Evolutionary conservation across 2,113 vertebrate genomes (phyloP).

Genomic region (Micronisus gabar): DNA sequence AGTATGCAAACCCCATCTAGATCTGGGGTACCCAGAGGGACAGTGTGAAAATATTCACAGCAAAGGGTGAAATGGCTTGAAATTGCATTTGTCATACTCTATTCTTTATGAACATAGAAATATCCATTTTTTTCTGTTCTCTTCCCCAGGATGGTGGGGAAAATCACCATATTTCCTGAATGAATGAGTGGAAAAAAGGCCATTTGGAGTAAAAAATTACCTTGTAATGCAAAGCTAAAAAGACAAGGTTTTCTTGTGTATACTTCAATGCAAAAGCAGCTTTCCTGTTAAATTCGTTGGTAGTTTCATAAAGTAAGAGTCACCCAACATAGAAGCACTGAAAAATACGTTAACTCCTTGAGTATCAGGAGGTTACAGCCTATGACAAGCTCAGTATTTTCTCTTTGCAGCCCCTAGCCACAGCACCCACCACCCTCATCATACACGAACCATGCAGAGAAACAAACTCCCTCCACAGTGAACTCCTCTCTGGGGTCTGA

Average conservation of each 20-base stretch:
- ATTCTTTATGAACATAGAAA: not conserved
- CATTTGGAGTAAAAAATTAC: not conserved
- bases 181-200: not conserved
- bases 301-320: not conserved
- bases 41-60: not conserved
- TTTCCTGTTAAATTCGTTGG: not conserved
- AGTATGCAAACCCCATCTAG: not conserved
- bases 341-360: not conserved
- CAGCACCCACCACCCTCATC: not conserved
- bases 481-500: not conserved
- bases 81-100: not conserved
- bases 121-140: not conserved
- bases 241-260: not conserved
- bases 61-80: not conserved
- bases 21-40: not conserved
- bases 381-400: not conserved
- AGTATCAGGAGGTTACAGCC: not conserved
- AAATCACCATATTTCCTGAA: not conserved
- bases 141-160: not conserved
- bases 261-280: not conserved
- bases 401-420: not conserved
- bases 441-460: not conserved
- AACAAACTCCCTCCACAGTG: not conserved
- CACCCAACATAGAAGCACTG: not conserved
- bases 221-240: not conserved